Evolutionary conservation across 1,140 invertebrate species (phyloP).

Genomic region (Battus philenor): DNA sequence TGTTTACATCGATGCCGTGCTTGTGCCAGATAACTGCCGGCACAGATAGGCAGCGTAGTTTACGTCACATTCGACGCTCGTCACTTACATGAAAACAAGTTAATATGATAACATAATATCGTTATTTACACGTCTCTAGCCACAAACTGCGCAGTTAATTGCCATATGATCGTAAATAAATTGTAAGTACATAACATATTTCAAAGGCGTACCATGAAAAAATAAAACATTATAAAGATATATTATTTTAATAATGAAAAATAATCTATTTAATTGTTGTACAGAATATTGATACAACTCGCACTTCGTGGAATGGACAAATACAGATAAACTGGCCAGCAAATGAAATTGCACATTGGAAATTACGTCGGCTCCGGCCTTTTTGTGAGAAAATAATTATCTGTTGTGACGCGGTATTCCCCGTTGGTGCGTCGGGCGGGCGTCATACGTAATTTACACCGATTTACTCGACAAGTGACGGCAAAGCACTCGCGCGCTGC

Average conservation of each 20-base stretch:
- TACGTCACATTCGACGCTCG: constrained; percentile 10
- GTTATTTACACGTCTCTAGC: constrained; percentile 8
- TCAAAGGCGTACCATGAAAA: too few relatives aligned
- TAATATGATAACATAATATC: constrained; percentile 19
- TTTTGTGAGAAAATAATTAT: constrained; percentile 30
- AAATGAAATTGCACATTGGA: constrained; percentile 11
- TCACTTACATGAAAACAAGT: constrained; percentile 22
- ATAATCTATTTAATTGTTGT: too few relatives aligned
- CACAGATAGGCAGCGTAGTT: constrained; percentile 16
- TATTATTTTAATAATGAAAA: too few relatives aligned
- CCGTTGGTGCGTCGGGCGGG: constrained; percentile 19
- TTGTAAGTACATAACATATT: too few relatives aligned
- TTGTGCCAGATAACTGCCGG: constrained; percentile 22
- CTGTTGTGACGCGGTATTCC: constrained; percentile 46
- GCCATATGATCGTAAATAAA: too few relatives aligned
- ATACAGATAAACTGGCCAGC: too few relatives aligned
- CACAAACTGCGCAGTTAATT: constrained; percentile 5
- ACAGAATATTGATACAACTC: too few relatives aligned
- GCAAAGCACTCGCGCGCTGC: constrained; percentile 32
- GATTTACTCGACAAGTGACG: constrained; percentile 31
- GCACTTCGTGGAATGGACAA: too few relatives aligned
- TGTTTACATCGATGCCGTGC: constrained; percentile 19
- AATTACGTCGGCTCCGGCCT: constrained; percentile 8
- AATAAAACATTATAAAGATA: too few relatives aligned
- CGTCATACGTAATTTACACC: constrained; percentile 47